Base-by-base conservation (phyloP, 2,797 vertebrate genomes). In the Cirrhinus mrigala region DNA sequence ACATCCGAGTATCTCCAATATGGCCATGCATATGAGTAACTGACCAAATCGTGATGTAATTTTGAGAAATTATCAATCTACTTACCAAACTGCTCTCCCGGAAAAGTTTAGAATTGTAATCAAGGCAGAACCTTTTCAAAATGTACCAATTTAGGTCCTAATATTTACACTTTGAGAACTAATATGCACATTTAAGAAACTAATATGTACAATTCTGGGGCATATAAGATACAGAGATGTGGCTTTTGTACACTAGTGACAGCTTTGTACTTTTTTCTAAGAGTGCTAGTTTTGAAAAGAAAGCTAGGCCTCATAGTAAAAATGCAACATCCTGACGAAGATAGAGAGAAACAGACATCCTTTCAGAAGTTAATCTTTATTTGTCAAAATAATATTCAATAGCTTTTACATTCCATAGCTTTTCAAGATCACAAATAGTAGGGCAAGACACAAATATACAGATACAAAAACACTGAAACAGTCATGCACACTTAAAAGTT, bases 331-430 rank as follows among this genome's bases (percentile, higher is more conserved):
- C 14, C 29, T 18, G 62, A 66, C 15, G 5, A 1, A 33, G 60
- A 54, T 3, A 22, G 22, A 81, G 12, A 54, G 79, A 81, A 37
- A 69, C 18, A 16, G 11, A 60, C 9, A 37, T 15, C 24, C 9
- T 11, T 44, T 4, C 75, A 60, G 22, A 76, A 60, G 7, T 27
- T 4, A 24, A 77, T 44, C 44, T 89, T 88, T 90, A 86, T 81
- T 89, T 50, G 50, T 82, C 37, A 83, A 81, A 79, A 85, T 92
- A 89, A 93, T 87, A 91, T 93, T 93, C 86, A 90, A n/a, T 90
- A 92, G 80, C 83, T 91, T 91, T 90, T 83, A 79, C 71, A 87
- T 88, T 79, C 89, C 56, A 88, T 87, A 90, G 75, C 85, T 93
- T 94, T 91, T 92, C 54, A 85, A 71, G 78, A 85, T 83, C 89